phyloP scores from a whole-genome alignment of 92 coral and sea anemone species.

The Zoanthus gigantus region DNA sequence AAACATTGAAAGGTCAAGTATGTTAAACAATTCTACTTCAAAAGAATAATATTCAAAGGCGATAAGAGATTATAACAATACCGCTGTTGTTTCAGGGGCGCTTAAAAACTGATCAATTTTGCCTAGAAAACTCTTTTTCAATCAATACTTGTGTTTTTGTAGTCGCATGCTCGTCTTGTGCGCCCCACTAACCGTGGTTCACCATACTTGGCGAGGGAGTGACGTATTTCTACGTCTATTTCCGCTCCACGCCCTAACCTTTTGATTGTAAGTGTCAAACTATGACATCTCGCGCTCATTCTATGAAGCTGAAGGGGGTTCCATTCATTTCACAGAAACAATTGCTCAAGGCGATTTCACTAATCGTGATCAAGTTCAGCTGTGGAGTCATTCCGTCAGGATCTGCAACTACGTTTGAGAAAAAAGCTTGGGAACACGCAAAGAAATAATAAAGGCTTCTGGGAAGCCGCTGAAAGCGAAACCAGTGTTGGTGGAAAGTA shows the following conservation, averaged over 20 bases:
- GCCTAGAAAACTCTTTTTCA: background rate
- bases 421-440: background rate
- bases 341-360: background rate
- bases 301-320: background rate
- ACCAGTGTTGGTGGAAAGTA: background rate
- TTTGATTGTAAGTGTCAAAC: background rate
- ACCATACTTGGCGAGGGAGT: background rate
- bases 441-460: background rate
- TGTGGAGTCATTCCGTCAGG: background rate
- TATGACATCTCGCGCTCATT: background rate
- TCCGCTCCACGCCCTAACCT: constrained; percentile 15
- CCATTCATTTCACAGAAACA: constrained; percentile 1
- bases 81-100: background rate
- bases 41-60: background rate
- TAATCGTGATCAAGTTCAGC: background rate
- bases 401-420: background rate
- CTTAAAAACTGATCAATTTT: background rate
- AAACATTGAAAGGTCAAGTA: background rate
- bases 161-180: background rate
- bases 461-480: background rate
- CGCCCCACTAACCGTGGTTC: background rate
- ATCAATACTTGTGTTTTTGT: background rate
- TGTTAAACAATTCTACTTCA: background rate
- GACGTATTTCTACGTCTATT: constrained; percentile 2
- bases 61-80: background rate